Evolutionary conservation across 2,797 vertebrate genomes (phyloP).

Genomic region (Selene dorsalis): DNA sequence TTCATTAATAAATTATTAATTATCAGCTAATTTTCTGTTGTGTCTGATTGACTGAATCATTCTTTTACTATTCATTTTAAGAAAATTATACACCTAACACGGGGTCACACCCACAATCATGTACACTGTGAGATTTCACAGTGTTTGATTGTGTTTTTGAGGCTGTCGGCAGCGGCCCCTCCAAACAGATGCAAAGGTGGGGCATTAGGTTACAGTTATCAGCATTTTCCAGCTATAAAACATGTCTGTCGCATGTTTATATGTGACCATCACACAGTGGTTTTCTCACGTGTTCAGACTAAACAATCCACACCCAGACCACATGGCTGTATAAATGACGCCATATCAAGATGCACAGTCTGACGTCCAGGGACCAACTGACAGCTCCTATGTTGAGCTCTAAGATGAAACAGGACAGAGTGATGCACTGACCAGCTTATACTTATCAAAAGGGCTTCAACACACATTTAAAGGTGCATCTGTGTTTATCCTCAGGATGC

Average conservation of each 20-base stretch:
- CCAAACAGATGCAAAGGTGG: neutral
- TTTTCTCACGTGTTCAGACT: neutral
- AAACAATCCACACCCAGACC: too few species aligned
- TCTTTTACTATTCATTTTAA: neutral
- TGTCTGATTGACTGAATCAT: neutral
- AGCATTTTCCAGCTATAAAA: neutral
- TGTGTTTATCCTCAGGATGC: neutral
- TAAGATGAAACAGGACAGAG: neutral
- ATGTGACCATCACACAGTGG: neutral
- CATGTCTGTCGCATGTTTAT: too few species aligned
- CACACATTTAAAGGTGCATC: neutral
- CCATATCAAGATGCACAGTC: neutral
- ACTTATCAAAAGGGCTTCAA: neutral
- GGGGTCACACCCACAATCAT: neutral
- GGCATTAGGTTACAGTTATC: neutral
- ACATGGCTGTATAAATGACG: neutral
- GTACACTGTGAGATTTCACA: neutral
- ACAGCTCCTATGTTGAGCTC: neutral
- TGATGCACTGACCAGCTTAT: too few species aligned
- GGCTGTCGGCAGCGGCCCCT: slow-evolving; percentile 65
- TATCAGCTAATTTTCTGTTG: neutral
- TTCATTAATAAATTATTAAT: too few species aligned
- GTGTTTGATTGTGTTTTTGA: slow-evolving; percentile 15
- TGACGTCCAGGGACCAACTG: neutral
- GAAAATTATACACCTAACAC: neutral